Conservation (phyloP, 2,797 vertebrate genomes). For the Acanthurus tractus region DNA sequence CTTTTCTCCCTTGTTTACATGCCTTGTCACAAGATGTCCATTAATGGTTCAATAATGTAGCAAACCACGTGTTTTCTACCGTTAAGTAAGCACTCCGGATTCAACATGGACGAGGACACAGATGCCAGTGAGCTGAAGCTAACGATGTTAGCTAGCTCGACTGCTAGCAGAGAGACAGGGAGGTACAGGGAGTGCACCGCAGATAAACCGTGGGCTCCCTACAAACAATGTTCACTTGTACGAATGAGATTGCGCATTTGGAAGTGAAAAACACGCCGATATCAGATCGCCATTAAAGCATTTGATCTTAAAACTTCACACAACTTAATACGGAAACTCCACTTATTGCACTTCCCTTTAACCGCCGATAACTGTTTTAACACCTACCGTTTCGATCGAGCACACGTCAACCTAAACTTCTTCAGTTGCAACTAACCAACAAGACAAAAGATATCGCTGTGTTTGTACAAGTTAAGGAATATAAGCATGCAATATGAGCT, state of each 20-base stretch:
- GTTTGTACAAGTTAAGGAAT: neutral
- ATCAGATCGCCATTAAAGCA: accelerated
- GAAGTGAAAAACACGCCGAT: neutral
- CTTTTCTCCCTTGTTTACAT: conserved; percentile 62
- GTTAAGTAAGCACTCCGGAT: conserved; percentile 54
- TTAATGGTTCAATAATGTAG: conserved; percentile 77
- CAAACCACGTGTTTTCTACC: conserved; percentile 74
- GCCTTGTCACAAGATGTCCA: conserved; percentile 80
- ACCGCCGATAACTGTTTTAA: conserved; percentile 5
- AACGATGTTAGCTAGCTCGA: conserved; percentile 45
- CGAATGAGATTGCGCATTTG: neutral
- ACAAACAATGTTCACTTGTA: conserved; percentile 18
- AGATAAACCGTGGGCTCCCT: conserved; percentile 30
- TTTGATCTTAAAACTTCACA: neutral
- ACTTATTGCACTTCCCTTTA: conserved; percentile 1
- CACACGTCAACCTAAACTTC: conserved; percentile 38
- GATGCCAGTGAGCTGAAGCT: conserved; percentile 40
- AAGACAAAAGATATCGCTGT: neutral
- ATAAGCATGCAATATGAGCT: neutral
- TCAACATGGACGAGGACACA: conserved; percentile 70
- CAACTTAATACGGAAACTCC: neutral
- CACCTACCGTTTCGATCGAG: conserved; percentile 23
- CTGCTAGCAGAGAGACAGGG: conserved; percentile 48
- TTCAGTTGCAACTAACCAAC: neutral
- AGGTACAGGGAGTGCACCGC: conserved; percentile 38